Conservation (phyloP, 2,113 vertebrate genomes). For the Pipra filicauda region DNA sequence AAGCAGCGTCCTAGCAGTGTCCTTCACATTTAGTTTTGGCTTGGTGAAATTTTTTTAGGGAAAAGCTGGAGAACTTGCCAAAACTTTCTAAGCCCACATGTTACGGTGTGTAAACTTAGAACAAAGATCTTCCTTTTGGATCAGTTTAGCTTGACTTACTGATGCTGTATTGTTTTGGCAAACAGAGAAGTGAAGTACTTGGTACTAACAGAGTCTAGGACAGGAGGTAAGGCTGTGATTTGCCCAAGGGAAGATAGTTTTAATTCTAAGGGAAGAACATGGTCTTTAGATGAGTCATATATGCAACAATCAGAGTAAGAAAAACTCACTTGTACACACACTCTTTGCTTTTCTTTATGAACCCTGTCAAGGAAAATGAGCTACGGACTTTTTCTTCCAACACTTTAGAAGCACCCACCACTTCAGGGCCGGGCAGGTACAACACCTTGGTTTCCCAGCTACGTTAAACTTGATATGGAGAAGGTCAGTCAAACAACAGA, state of each 20-base stretch:
- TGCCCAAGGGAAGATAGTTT: background rate
- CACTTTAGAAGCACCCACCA: background rate
- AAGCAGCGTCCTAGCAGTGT: background rate
- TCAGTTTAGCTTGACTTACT: background rate
- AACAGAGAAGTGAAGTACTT: background rate
- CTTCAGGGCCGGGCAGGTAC: background rate
- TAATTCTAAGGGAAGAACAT: background rate
- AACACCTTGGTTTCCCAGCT: background rate
- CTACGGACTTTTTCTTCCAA: background rate
- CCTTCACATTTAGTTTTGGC: background rate
- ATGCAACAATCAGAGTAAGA: background rate
- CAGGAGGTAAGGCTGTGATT: background rate
- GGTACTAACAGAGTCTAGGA: rapidly evolving
- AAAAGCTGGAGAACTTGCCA: background rate
- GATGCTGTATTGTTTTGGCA: background rate
- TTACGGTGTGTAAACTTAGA: background rate
- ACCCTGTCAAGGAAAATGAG: background rate
- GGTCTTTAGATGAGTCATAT: background rate
- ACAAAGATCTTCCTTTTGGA: background rate
- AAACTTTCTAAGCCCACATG: background rate
- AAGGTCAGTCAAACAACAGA: background rate
- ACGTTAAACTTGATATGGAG: background rate
- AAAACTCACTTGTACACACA: background rate
- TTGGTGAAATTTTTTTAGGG: background rate
- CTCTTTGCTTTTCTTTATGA: background rate